A percentile compares a stretch with the other conserved stretches of the same genome.
Evolutionary conservation across 2,113 vertebrate species (phyloP).

Genomic region (Gila orcuttii): DNA sequence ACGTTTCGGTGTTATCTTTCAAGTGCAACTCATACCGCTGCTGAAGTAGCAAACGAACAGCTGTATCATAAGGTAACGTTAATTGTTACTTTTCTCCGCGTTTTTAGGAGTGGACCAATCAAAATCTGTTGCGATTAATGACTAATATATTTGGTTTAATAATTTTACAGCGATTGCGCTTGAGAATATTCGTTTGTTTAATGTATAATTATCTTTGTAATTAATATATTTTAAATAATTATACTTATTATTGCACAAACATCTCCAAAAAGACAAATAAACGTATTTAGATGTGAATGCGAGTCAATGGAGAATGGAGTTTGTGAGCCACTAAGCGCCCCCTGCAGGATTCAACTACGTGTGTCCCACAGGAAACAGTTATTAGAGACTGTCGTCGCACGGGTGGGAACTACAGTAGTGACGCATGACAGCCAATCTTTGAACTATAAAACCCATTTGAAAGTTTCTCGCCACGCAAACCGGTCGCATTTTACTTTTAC

Average conservation of each 20-base stretch:
- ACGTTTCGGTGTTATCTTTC: neutral
- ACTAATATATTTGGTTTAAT: neutral
- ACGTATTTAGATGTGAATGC: neutral
- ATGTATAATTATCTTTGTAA: neutral
- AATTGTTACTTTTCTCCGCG: neutral
- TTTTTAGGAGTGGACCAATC: neutral
- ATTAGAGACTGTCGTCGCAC: neutral
- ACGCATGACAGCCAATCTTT: neutral
- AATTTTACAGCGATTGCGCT: neutral
- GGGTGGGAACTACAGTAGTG: neutral
- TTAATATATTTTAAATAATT: neutral
- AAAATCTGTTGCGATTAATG: neutral
- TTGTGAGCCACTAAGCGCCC: neutral
- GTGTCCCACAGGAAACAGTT: neutral
- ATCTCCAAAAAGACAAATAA: neutral
- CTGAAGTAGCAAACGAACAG: neutral
- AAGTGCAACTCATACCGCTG: neutral
- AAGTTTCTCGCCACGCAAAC: conserved; percentile 16
- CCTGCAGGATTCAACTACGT: neutral
- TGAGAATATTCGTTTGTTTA: neutral
- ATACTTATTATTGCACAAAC: neutral
- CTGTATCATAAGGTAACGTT: neutral
- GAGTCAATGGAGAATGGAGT: neutral
- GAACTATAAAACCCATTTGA: neutral
- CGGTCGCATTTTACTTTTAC: neutral